Percentiles rank a stretch among this genome's conserved stretches.
Conservation (phyloP, 2,113 vertebrate genomes). For the Mustelus asterias region DNA sequence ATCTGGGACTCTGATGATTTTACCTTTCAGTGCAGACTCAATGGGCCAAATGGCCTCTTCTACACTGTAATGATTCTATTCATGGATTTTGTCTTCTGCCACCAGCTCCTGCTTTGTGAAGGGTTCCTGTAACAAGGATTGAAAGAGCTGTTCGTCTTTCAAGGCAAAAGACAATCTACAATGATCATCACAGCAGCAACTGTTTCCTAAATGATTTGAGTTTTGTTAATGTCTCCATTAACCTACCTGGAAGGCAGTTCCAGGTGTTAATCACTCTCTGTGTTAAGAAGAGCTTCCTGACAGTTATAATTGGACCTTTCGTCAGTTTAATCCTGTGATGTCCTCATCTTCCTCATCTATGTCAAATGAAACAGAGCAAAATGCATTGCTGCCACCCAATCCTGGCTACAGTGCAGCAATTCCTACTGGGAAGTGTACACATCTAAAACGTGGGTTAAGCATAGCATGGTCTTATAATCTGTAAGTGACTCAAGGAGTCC, state of each 20-base stretch:
- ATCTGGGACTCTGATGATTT: too few species aligned
- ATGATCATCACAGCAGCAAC: neutral
- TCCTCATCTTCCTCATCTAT: too few species aligned
- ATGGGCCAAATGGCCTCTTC: too few species aligned
- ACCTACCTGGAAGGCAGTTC: neutral
- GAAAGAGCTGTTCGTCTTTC: neutral
- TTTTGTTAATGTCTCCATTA: neutral
- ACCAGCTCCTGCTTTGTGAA: neutral
- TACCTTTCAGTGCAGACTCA: too few species aligned
- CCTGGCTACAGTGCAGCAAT: neutral
- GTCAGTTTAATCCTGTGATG: neutral
- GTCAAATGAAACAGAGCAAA: too few species aligned
- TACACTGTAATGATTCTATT: neutral
- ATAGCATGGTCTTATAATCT: neutral
- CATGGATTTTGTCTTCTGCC: neutral
- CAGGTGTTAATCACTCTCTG: neutral
- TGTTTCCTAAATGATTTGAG: neutral
- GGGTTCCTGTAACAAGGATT: neutral
- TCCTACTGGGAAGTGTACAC: neutral
- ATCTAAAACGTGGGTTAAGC: neutral
- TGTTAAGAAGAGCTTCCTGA: neutral
- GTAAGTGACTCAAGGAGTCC: too few species aligned
- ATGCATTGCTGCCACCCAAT: too few species aligned
- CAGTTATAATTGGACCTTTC: neutral
- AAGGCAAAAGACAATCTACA: neutral